Evolutionary conservation across 2,888 invertebrate genomes (phyloP).

Genomic region (Cryptophagus acutangulus): DNA sequence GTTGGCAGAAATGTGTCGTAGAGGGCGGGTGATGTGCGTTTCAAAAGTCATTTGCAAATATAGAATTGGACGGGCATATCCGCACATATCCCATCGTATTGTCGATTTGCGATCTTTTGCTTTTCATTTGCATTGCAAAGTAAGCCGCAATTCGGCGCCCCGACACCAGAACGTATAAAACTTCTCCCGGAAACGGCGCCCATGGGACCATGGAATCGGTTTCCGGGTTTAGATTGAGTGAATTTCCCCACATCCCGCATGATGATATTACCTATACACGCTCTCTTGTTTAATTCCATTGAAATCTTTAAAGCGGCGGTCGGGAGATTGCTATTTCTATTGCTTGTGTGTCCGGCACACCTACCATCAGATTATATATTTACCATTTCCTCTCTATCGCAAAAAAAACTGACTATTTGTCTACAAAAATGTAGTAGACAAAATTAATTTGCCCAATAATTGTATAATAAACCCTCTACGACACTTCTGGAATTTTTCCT

Average conservation of each 20-base stretch:
- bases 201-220: constrained; percentile 46
- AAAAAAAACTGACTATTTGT: too few species aligned
- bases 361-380: constrained; percentile 14
- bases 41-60: constrained; percentile 43
- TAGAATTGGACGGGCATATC: constrained; percentile 42
- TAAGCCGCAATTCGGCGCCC: constrained; percentile 44
- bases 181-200: constrained; percentile 44
- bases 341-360: constrained; percentile 21
- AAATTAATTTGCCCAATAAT: too few species aligned
- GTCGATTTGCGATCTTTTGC: constrained; percentile 49
- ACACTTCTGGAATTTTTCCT: too few species aligned
- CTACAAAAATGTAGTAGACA: too few species aligned
- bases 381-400: too few species aligned
- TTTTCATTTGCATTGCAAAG: constrained; percentile 50
- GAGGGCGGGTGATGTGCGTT: constrained; percentile 34
- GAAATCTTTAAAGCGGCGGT: constrained; percentile 43
- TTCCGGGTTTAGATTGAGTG: constrained; percentile 50
- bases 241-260: constrained; percentile 45
- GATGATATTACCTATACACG: constrained; percentile 45
- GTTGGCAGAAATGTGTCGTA: too few species aligned
- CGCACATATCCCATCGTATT: constrained; percentile 42
- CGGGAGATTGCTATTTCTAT: constrained; percentile 40
- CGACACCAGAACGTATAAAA: constrained; percentile 44
- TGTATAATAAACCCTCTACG: too few species aligned
- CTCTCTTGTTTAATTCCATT: constrained; percentile 45